Evolutionary conservation across 2,888 invertebrate species (phyloP), one percentile per base, ranked within the genome.

Genomic region (Cyclophora albipunctata): DNA sequence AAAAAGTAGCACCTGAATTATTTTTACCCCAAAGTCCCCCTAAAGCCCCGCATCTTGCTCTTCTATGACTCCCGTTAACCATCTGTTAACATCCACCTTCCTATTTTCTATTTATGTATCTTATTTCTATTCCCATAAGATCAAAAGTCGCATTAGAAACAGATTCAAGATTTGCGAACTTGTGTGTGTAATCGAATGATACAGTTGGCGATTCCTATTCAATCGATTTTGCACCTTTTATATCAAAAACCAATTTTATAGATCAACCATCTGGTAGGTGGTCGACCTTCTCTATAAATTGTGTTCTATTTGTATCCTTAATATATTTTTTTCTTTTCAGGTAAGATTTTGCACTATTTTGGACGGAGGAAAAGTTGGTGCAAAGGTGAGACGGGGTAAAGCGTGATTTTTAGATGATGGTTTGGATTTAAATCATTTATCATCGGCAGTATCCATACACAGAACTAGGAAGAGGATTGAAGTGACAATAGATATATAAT

Each of bases 181-280:
- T 53, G 58, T 56, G 46, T 57, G 60, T 67, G 66, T 64, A 61
- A 62, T 64, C 62, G 55, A 67, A 66, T 66, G 67, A 63, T 69
- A 76, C 76, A 78, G 75, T 78, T 75, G 78, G 63, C 61, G 71
- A 73, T 78, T 78, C 75, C 71, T 75, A 75, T 75, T 75, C 75
- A 65, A 67, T 69, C 63, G 68, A 73, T 71, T 73, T 73, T 77
- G 80, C 81, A 81, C 81, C 80, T 81, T 81, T 80, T 73, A 62
- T 75, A 75, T 75, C 67, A 69, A 66, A 67, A 65, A 69, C 68
- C 70, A 69, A 73, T 71, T 74, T 76, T 69, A 77, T 76, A 73
- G 72, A 73, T 75, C 67, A 59, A 70, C 71, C 80, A 78, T 76
- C 78, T 80, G 81, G 63, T 65, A 69, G 72, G 71, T 72, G 67